Conservation (phyloP, 2,797 vertebrate species). For the Centropyge bicolor region DNA sequence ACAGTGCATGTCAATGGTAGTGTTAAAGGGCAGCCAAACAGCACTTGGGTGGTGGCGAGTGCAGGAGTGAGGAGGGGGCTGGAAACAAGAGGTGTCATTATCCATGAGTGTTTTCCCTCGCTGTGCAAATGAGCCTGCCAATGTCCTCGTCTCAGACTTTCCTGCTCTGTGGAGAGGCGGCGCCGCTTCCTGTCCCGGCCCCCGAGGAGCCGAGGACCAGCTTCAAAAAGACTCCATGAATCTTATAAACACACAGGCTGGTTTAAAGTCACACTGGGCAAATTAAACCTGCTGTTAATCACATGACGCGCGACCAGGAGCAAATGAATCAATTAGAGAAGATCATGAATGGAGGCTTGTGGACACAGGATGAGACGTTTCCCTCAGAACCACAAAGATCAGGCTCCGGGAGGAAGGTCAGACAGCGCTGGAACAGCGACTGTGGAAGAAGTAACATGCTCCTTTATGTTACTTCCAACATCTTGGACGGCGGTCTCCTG, state of each 20-base stretch:
- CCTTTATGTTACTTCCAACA: no score
- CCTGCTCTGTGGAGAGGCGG: slow-evolving; percentile 14
- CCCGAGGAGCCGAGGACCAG: neutral
- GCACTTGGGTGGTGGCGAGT: slow-evolving; percentile 21
- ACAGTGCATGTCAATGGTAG: slow-evolving; percentile 56
- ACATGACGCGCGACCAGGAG: neutral
- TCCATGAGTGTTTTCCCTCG: slow-evolving; percentile 33
- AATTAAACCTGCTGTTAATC: neutral
- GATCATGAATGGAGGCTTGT: no score
- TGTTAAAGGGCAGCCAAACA: slow-evolving; percentile 70
- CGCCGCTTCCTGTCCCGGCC: neutral
- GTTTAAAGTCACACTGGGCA: neutral
- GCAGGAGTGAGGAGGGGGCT: neutral
- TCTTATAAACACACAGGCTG: neutral
- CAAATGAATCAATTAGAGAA: neutral
- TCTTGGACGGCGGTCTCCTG: no score
- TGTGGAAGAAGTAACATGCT: no score
- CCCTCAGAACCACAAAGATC: no score
- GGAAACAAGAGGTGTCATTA: slow-evolving; percentile 66
- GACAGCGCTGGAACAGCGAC: no score
- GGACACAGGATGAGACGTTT: no score
- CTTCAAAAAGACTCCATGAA: neutral
- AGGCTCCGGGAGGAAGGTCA: no score
- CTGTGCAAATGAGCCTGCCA: slow-evolving; percentile 23
- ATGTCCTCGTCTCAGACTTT: slow-evolving; percentile 10